Base-by-base conservation (phyloP, 2,888 invertebrate species). In the Pherbina coryleti region DNA sequence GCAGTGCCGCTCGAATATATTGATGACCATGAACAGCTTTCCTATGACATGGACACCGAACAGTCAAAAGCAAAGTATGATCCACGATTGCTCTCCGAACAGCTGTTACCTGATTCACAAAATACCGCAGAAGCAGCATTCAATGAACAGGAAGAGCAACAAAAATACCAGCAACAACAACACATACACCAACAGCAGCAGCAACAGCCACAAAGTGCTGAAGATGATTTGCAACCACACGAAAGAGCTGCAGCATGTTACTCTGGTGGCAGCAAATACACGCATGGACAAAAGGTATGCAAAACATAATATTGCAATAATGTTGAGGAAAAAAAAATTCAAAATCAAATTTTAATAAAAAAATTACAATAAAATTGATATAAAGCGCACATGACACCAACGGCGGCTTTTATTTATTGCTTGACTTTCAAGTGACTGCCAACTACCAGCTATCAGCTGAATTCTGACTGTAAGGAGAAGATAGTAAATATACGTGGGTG, bases 21-120 rank as follows among this genome's bases (percentile, higher is more conserved):
- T 57, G 89, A 89, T 78, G 88, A 88, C 82, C 88, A 87, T 80
- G 87, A 88, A 75, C 86, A 88, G 79, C 85, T 87, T 79, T 87
- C 86, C 73, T 89, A 89, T 78, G 90, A 90, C 83, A 86, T 90
- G 85, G 90, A 90, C 79, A 89, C 88, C 70, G 89, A 87, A 70
- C 89, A 90, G 82, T 89, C 89, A 57, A 86, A 89, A 81, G 90
- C 88, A 51, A 89, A 89, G 84, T 90, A 90, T 81, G 89, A 90
- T 85, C 86, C 89, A 76, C 87, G 86, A 78, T 81, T 89, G 75
- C 84, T 90, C 34, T 87, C 89, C 49, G 85, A 89, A 77, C 88
- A 88, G 84, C 85, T 88, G 85, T 83, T 88, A 75, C 85, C 84
- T 81, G 86, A 86, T 67, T 76, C 77, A 51, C 79, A 78, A 51